Percentiles rank a stretch among this genome's conserved stretches.
These are phyloP conservation scores for Eulithis prunata DNA, from an alignment of 2,888 invertebrate genomes.

Conservation along the genomic window DNA sequence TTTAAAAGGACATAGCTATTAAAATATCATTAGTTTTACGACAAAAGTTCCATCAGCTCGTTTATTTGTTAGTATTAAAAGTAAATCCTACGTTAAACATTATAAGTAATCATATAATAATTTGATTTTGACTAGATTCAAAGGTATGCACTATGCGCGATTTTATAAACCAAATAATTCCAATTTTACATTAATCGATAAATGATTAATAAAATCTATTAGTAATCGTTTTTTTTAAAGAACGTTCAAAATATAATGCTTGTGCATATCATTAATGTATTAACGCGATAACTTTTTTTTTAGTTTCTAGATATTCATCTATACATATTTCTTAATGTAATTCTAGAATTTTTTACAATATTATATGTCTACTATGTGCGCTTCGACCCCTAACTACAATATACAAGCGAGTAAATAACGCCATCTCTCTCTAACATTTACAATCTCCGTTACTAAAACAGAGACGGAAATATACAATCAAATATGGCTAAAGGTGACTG, in stretches of 20 bases:
- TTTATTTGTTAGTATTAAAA: conserved; percentile 8
- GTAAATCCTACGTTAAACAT: conserved; percentile 16
- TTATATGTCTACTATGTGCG: conserved; percentile 37
- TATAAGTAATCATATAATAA: conserved; percentile 23
- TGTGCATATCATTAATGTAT: conserved; percentile 12
- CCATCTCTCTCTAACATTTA: conserved; percentile 32
- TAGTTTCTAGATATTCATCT: conserved; percentile 20
- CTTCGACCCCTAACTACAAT: conserved; percentile 29
- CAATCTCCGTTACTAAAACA: conserved; percentile 26
- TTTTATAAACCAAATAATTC: conserved; percentile 10
- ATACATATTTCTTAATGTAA: conserved; percentile 29
- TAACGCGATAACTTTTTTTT: conserved; percentile 1
- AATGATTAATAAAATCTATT: conserved; percentile 1
- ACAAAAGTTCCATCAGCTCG: not conserved
- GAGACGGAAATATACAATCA: conserved; percentile 27
- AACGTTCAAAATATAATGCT: conserved; percentile 10
- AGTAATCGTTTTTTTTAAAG: conserved; percentile 14
- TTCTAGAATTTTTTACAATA: conserved; percentile 28
- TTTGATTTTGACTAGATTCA: conserved; percentile 33
- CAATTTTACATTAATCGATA: not conserved
- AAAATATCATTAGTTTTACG: not conserved
- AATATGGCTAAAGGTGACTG: conserved; percentile 19
- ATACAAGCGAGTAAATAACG: conserved; percentile 30
- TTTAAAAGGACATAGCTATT: too few species aligned
- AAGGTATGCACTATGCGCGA: conserved; percentile 17